A percentile compares a stretch with the other conserved stretches of the same genome.
Conservation (phyloP, 2,888 invertebrate genomes). For the Brenthis hecate region DNA sequence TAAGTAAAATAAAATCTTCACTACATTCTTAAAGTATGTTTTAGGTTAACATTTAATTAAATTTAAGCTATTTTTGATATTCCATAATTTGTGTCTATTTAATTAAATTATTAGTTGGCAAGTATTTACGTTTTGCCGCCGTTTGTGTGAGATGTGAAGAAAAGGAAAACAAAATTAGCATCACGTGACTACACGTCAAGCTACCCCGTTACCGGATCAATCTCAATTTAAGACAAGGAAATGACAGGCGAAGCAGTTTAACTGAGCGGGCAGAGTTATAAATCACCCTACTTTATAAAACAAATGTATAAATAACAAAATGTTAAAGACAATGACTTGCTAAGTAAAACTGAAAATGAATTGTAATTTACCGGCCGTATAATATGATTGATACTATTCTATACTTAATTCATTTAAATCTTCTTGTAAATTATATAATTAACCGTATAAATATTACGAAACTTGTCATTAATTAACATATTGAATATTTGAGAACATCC, state of each 20-base stretch:
- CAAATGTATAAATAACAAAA: constrained; percentile 69
- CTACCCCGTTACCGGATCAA: constrained; percentile 68
- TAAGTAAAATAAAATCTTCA: no score
- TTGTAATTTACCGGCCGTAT: constrained; percentile 21
- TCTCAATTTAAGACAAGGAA: constrained; percentile 80
- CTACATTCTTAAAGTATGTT: no score
- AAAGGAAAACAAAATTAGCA: constrained; percentile 49
- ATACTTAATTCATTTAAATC: neutral
- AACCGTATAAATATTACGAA: no score
- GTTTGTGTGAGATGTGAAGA: constrained; percentile 6
- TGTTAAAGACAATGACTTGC: constrained; percentile 44
- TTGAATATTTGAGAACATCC: neutral
- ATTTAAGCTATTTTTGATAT: no score
- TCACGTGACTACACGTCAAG: constrained; percentile 58
- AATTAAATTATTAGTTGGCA: no score
- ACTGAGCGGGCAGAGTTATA: constrained; percentile 77
- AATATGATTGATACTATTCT: neutral
- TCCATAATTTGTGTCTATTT: no score
- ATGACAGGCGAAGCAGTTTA: constrained; percentile 80
- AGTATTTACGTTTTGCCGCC: neutral
- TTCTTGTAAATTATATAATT: neutral
- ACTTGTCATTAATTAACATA: neutral
- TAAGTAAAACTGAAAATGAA: constrained; percentile 33
- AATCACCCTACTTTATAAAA: constrained; percentile 78
- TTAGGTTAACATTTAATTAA: no score